phyloP scores from a whole-genome alignment of 1,140 invertebrate species.

The Portunus trituberculatus region DNA sequence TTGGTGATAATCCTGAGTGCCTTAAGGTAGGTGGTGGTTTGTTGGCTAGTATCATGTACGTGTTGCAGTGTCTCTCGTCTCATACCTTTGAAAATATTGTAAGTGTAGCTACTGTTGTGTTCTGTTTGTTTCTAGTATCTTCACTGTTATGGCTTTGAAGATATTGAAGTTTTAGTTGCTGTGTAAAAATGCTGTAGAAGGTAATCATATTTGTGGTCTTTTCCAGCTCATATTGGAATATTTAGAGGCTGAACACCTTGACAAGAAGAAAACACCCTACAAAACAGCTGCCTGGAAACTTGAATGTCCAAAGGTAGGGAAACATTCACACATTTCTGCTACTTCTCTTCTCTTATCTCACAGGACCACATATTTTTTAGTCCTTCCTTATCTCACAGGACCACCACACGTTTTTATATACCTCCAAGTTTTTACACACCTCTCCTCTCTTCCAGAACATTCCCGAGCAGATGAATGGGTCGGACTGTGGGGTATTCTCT shows the following conservation, averaged over 20 bases:
- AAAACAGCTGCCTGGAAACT: constrained; percentile 87
- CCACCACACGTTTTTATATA: no score
- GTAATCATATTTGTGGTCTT: background rate
- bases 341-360: background rate
- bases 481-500: no score
- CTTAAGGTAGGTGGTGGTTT: constrained; percentile 52
- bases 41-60: background rate
- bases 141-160: background rate
- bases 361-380: background rate
- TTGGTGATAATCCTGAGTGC: constrained; percentile 80
- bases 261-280: constrained; percentile 90
- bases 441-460: background rate
- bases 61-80: background rate
- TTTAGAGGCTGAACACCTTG: constrained; percentile 90
- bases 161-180: background rate
- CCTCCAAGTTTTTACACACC: background rate
- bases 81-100: background rate
- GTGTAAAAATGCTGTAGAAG: background rate
- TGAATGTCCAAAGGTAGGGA: constrained; percentile 82
- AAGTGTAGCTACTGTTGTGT: background rate
- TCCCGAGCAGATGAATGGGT: no score
- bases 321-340: background rate
- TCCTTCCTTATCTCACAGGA: background rate
- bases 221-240: constrained; percentile 83
- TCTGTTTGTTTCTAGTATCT: background rate